phyloP scores from a whole-genome alignment of 1,140 invertebrate genomes.

The Anthonomus grandis region DNA sequence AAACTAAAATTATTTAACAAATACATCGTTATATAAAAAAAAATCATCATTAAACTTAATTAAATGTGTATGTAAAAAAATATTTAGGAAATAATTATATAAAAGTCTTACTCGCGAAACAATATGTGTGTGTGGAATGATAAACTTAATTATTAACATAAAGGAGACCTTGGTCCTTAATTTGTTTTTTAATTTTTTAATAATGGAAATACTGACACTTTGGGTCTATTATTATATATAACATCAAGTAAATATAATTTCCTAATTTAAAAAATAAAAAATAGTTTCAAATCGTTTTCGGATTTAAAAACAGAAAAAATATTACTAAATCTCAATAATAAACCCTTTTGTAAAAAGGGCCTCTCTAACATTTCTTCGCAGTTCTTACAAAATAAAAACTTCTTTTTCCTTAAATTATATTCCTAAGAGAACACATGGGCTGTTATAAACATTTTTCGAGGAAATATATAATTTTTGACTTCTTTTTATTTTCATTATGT shows the following conservation, averaged over 20 bases:
- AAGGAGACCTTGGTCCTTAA: conserved; percentile 40
- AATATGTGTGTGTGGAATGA: conserved; percentile 43
- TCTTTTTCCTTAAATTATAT: conserved; percentile 15
- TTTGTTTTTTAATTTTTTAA: conserved; percentile 31
- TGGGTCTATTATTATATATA: conserved; percentile 23
- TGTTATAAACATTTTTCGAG: conserved; percentile 22
- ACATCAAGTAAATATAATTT: conserved; percentile 5
- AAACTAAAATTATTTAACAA: conserved; percentile 50
- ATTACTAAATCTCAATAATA: conserved; percentile 24
- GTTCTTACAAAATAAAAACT: conserved; percentile 25
- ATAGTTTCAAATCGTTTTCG: conserved; percentile 18
- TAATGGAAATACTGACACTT: conserved; percentile 44
- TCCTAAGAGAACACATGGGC: conserved; percentile 18
- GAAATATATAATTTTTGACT: conserved; percentile 24
- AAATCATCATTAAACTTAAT: conserved; percentile 44
- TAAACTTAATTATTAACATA: conserved; percentile 37
- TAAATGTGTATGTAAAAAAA: conserved; percentile 48
- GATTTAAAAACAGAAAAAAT: neutral
- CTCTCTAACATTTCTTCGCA: conserved; percentile 25
- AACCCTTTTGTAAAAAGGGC: conserved; percentile 22
- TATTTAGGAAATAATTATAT: conserved; percentile 45
- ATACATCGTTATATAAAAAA: conserved; percentile 46
- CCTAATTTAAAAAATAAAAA: conserved; percentile 4
- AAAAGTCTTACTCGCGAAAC: conserved; percentile 45
- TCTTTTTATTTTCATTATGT: conserved; percentile 14